Conservation (phyloP, 2,888 invertebrate genomes). For the Heliconius sara region DNA sequence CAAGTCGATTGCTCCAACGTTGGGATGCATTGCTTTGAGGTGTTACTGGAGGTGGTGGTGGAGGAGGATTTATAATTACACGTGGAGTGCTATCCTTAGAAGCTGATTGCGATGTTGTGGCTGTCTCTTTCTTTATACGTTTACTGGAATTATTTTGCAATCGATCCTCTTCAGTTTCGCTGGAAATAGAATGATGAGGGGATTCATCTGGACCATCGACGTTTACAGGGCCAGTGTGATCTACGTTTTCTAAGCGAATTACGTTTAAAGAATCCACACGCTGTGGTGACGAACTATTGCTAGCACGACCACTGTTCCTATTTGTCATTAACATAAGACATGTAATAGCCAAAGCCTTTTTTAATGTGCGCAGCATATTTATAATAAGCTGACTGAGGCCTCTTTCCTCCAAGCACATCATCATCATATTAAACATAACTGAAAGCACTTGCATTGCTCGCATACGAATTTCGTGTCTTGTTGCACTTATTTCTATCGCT, state of each 20-base stretch:
- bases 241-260: conserved; percentile 73
- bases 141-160: conserved; percentile 49
- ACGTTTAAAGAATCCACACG: conserved; percentile 69
- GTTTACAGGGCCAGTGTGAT: conserved; percentile 71
- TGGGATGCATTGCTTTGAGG: conserved; percentile 52
- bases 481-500: conserved; percentile 73
- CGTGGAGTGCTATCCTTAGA: conserved; percentile 35
- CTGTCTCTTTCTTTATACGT: conserved; percentile 41
- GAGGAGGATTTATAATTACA: conserved; percentile 48
- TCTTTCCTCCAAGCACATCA: conserved; percentile 79
- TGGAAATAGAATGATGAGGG: conserved; percentile 48
- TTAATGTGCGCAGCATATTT: conserved; percentile 74
- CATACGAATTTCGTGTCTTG: conserved; percentile 78
- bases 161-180: conserved; percentile 52
- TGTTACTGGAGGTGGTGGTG: conserved; percentile 45
- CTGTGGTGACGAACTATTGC: conserved; percentile 58
- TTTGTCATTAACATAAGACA: conserved; percentile 79
- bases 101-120: conserved; percentile 40
- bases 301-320: conserved; percentile 59
- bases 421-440: conserved; percentile 83
- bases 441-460: conserved; percentile 79
- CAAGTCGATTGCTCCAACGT: conserved; percentile 75
- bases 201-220: conserved; percentile 73
- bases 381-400: conserved; percentile 77
- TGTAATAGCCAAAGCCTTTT: conserved; percentile 76